These are phyloP conservation scores for Netelia melanura DNA, from an alignment of 2,888 invertebrate genomes.

Conservation along the genomic window DNA sequence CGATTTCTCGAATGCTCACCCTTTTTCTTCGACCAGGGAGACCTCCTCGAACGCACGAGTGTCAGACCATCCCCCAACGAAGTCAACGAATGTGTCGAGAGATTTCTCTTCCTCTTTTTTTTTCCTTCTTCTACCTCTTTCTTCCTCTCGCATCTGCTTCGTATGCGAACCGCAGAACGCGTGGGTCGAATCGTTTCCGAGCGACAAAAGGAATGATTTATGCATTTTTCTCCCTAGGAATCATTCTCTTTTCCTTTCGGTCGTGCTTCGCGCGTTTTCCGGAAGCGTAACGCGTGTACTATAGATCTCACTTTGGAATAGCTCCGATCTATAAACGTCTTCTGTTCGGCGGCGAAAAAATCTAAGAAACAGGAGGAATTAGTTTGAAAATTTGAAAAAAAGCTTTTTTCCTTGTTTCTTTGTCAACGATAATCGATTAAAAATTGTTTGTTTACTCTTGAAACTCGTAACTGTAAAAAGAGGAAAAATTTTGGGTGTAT, in stretches of 20 bases:
- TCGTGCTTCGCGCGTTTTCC: neutral
- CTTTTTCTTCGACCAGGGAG: slow-evolving; percentile 1
- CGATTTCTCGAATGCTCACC: slow-evolving; percentile 1
- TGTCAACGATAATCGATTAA: no score
- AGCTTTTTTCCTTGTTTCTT: no score
- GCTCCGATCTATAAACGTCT: no score
- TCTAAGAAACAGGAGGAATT: no score
- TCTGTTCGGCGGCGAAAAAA: no score
- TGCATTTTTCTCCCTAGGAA: neutral
- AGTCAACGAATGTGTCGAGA: slow-evolving; percentile 1
- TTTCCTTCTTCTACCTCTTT: neutral
- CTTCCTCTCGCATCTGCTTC: neutral
- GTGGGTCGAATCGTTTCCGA: neutral
- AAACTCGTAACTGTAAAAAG: no score
- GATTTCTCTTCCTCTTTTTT: neutral
- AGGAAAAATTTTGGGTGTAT: no score
- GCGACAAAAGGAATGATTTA: slow-evolving; percentile 3
- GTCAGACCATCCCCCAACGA: neutral
- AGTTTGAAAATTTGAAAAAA: no score
- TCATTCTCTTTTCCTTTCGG: neutral
- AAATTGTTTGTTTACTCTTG: no score
- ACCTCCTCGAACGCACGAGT: neutral
- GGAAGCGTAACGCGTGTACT: no score
- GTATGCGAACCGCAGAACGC: neutral
- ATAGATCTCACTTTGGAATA: no score